Evolutionary conservation across 1,140 invertebrate genomes (phyloP).

Genomic region (Littorina saxatilis): DNA sequence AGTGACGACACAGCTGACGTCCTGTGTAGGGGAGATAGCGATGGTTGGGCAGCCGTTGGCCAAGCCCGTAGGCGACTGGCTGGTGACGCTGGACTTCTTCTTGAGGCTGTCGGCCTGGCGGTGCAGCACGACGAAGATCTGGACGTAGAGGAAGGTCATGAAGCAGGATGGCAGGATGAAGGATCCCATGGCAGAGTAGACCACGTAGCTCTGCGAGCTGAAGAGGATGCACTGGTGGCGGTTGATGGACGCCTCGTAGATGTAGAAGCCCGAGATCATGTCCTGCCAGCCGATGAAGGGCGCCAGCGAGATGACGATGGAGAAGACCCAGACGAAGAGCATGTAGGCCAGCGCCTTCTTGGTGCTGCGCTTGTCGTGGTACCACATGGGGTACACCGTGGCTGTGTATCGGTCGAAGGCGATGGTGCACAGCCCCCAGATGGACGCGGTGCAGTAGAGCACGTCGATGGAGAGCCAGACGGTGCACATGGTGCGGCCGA

Average conservation of each 20-base stretch:
- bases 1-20: conserved; percentile 23
- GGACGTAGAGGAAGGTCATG: conserved; percentile 97
- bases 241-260: conserved; percentile 59
- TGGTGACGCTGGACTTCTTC: conserved; percentile 28
- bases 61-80: background rate
- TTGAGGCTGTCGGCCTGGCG: conserved; percentile 43
- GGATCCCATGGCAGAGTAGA: conserved; percentile 95
- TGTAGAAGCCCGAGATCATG: conserved; percentile 67
- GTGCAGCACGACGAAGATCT: conserved; percentile 87
- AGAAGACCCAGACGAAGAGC: conserved; percentile 75
- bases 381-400: conserved; percentile 76
- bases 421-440: conserved; percentile 76
- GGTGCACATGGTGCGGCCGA: conserved; percentile 70
- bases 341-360: conserved; percentile 71
- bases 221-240: conserved; percentile 73
- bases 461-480: conserved; percentile 74
- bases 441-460: conserved; percentile 76
- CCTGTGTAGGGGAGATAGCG: conserved; percentile 24
- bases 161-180: conserved; percentile 98
- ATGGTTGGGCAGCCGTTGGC: conserved; percentile 28
- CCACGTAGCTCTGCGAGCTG: conserved; percentile 88
- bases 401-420: conserved; percentile 76
- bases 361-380: conserved; percentile 69
- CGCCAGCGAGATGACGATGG: conserved; percentile 72
- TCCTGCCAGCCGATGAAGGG: conserved; percentile 74